Conservation (phyloP, 2,113 vertebrate species). For the Colinus virginianus region DNA sequence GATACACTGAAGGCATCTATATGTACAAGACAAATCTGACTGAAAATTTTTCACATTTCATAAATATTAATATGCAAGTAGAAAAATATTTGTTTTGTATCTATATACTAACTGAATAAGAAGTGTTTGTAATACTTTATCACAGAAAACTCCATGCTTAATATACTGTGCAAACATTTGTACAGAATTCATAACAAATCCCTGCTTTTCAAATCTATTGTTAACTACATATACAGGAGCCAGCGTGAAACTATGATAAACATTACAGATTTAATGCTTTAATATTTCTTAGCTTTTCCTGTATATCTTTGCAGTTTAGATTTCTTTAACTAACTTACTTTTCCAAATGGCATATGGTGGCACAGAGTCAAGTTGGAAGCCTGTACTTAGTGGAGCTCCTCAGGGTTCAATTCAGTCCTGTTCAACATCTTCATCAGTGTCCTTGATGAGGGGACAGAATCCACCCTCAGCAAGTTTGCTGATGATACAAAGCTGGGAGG, state of each 20-base stretch:
- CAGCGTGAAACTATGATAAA: not conserved
- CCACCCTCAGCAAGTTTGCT: too few species aligned
- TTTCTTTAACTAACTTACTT: conserved; percentile 4
- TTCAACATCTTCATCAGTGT: too few species aligned
- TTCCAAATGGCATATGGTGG: conserved; percentile 19
- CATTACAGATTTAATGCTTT: not conserved
- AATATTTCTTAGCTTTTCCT: not conserved
- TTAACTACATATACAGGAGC: not conserved
- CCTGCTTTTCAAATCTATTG: not conserved
- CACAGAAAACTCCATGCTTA: not conserved
- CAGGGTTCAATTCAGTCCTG: too few species aligned
- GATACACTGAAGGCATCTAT: not conserved
- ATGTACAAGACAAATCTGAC: not conserved
- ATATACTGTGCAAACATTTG: not conserved
- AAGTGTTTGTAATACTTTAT: not conserved
- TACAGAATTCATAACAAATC: not conserved
- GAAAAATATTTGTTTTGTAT: not conserved
- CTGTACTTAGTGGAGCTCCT: too few species aligned
- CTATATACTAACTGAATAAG: not conserved
- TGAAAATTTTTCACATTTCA: not conserved
- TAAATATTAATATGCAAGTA: not conserved
- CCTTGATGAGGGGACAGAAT: too few species aligned
- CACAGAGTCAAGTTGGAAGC: too few species aligned
- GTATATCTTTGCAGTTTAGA: not conserved
- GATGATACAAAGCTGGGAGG: too few species aligned